Evolutionary conservation across 1,140 invertebrate genomes (phyloP).

Genomic region (Monochamus saltuarius): DNA sequence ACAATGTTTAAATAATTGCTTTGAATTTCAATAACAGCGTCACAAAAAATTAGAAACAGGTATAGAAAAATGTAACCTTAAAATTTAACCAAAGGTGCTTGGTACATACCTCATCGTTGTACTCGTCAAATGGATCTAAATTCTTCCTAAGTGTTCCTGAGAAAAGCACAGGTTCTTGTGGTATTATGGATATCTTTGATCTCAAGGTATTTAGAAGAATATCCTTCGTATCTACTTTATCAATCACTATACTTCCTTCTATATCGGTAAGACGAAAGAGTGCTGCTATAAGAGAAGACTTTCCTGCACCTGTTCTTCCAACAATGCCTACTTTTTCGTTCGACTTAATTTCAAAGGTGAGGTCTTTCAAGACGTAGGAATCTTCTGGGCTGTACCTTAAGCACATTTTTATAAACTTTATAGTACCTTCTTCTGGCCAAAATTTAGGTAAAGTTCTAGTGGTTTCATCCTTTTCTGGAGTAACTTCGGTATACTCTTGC

Average conservation of each 20-base stretch:
- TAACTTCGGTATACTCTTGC: conserved; percentile 37
- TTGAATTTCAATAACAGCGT: too few species aligned
- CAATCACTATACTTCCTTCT: conserved; percentile 70
- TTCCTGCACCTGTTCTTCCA: conserved; percentile 78
- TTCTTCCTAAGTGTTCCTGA: conserved; percentile 79
- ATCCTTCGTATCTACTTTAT: conserved; percentile 63
- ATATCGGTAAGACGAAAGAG: conserved; percentile 69
- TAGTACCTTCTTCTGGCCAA: conserved; percentile 28
- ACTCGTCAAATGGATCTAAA: conserved; percentile 78
- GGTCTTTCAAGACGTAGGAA: conserved; percentile 56
- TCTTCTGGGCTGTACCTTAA: conserved; percentile 54
- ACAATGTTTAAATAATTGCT: too few species aligned
- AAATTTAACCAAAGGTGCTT: too few species aligned
- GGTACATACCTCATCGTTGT: conserved; percentile 62
- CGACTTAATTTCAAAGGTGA: conserved; percentile 56
- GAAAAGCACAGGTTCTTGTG: conserved; percentile 81
- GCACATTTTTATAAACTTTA: conserved; percentile 54
- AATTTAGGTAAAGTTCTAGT: conserved; percentile 57
- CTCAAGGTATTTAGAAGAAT: conserved; percentile 71
- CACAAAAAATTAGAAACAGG: too few species aligned
- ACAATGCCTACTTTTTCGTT: conserved; percentile 69
- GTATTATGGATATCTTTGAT: conserved; percentile 75
- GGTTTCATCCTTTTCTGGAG: conserved; percentile 22
- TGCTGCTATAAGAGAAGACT: conserved; percentile 73
- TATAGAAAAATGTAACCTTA: too few species aligned